Evolutionary conservation across 1,140 invertebrate genomes (phyloP).

Genomic region (Dinoponera quadriceps): DNA sequence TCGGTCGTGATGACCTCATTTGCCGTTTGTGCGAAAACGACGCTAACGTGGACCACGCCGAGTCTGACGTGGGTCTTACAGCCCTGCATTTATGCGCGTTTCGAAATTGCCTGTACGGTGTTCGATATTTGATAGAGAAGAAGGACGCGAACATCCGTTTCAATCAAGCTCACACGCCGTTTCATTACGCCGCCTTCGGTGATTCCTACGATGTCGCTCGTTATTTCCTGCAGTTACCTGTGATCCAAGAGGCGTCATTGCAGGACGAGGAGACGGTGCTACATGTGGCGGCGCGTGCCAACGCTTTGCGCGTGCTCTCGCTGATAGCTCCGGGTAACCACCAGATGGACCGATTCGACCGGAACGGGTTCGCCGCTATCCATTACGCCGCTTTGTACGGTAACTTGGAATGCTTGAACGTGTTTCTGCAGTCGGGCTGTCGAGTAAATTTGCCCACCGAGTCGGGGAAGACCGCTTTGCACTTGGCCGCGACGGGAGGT

Average conservation of each 20-base stretch:
- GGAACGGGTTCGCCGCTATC: slow-evolving; percentile 90
- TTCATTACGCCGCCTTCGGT: slow-evolving; percentile 93
- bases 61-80: slow-evolving; percentile 89
- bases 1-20: slow-evolving; percentile 89
- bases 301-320: slow-evolving; percentile 90
- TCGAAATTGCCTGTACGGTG: slow-evolving; percentile 90
- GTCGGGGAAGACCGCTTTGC: slow-evolving; percentile 91
- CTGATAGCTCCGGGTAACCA: slow-evolving; percentile 90
- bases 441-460: slow-evolving; percentile 86
- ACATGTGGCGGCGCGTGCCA: slow-evolving; percentile 91
- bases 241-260: slow-evolving; percentile 86
- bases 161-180: slow-evolving; percentile 88
- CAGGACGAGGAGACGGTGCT: slow-evolving; percentile 91
- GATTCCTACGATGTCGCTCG: slow-evolving; percentile 91
- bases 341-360: slow-evolving; percentile 89
- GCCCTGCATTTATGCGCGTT: slow-evolving; percentile 92
- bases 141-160: slow-evolving; percentile 89
- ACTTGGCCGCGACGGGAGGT: slow-evolving; percentile 92
- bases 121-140: slow-evolving; percentile 89
- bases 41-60: slow-evolving; percentile 89
- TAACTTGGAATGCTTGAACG: slow-evolving; percentile 89
- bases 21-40: slow-evolving; percentile 88
- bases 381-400: slow-evolving; percentile 92
- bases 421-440: slow-evolving; percentile 89
- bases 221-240: slow-evolving; percentile 89